These are phyloP conservation scores for Oscheius sp. DNA, from an alignment of 2,888 invertebrate species.

Conservation along the genomic window DNA sequence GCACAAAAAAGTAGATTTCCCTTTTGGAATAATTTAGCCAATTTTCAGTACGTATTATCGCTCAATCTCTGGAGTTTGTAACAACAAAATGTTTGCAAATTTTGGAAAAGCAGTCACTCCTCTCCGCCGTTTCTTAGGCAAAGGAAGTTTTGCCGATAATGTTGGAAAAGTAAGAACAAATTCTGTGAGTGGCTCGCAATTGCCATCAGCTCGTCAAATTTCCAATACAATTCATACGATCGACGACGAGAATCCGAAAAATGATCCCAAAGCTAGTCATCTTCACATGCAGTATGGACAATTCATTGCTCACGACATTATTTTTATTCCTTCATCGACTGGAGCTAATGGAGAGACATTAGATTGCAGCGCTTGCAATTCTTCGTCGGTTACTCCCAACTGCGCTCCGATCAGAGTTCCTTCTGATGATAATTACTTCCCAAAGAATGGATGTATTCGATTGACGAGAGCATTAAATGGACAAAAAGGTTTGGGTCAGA, in stretches of 20 bases:
- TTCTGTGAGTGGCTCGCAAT: slow-evolving; percentile 31
- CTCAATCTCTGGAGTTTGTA: slow-evolving; percentile 83
- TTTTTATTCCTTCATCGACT: slow-evolving; percentile 83
- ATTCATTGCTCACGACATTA: slow-evolving; percentile 89
- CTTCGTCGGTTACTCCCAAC: slow-evolving; percentile 82
- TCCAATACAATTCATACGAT: slow-evolving; percentile 40
- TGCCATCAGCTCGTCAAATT: slow-evolving; percentile 41
- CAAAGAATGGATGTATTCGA: slow-evolving; percentile 79
- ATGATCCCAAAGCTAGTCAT: slow-evolving; percentile 38
- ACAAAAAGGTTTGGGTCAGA: slow-evolving; percentile 78
- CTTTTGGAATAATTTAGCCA: neutral
- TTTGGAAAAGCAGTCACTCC: slow-evolving; percentile 86
- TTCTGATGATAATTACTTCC: slow-evolving; percentile 39
- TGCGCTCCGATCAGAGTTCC: slow-evolving; percentile 87
- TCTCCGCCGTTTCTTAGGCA: slow-evolving; percentile 80
- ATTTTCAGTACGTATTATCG: slow-evolving; percentile 36
- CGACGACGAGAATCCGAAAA: neutral
- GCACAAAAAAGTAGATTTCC: neutral
- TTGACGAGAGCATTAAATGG: slow-evolving; percentile 92
- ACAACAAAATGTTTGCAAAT: slow-evolving; percentile 81
- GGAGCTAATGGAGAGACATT: slow-evolving; percentile 46
- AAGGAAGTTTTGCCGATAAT: slow-evolving; percentile 78
- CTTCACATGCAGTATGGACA: slow-evolving; percentile 88
- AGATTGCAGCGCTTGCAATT: slow-evolving; percentile 79
- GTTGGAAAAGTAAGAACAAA: slow-evolving; percentile 27